Base-by-base conservation (phyloP, 2,888 invertebrate genomes). In the Euplexia lucipara region DNA sequence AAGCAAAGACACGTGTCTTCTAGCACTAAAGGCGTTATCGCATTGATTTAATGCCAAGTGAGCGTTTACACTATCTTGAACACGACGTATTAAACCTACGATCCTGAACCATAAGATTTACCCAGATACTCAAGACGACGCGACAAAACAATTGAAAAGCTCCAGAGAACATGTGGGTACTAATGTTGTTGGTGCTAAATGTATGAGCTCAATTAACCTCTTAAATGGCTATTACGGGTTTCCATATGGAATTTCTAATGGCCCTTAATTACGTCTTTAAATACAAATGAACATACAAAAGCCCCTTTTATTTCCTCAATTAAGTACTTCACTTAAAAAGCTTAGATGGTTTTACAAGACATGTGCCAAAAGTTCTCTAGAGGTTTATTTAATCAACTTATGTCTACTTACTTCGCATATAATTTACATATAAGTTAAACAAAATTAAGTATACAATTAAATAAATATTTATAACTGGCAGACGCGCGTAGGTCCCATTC, bases 271-370 rank as follows among this genome's bases (percentile, higher is more conserved):
- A 60, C 12, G 18, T 41, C 47, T 47, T 22, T 60, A 52, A 35
- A 60, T 14, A 30, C 3, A 1, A 32, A 7, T 32, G 12, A 12
- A 7, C 5, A 30, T 9, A 39, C 14, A 34, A 48, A 22, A 34
- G 20, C 5, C 18, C 16, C 2, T 18, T 56, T 53, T 35, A 70
- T 56, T 56, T 14, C 35, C 51, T 10, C 45, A 49, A 69, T 69
- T 34, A 54, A 51, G 35, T 69, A 64, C 3, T 10, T 34, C 12
- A 51, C 51, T 49, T 35, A 12, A 52, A 63, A 56, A 37, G 32
- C 18, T 32, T 14, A 12, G 20, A 35, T 34, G 32, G 12, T 2
- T 44, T 14, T n/a, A 39, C 35, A 47, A 41, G 16, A 20, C 51
- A 42, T 2, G 9, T 26, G n/a, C n/a, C 6, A 9, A 32, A 67